A percentile compares a stretch with the other conserved stretches of the same genome.
phyloP scores from a whole-genome alignment of 2,113 vertebrate species.

The Typhlomys cinereus region DNA sequence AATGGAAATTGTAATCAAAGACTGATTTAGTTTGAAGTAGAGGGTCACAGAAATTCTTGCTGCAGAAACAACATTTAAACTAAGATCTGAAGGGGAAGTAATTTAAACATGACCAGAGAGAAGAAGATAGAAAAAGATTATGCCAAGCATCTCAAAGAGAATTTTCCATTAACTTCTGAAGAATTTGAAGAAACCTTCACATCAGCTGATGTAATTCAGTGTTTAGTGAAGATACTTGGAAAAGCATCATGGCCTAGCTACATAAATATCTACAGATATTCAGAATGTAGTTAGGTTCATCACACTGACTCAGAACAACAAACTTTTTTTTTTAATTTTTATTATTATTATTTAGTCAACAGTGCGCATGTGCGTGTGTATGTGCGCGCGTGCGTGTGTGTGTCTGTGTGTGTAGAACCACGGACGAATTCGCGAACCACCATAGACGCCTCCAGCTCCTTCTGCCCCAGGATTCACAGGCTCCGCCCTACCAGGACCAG shows the following conservation, averaged over 20 bases:
- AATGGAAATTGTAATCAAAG: conserved; percentile 34
- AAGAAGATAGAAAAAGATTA: neutral
- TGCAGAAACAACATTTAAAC: neutral
- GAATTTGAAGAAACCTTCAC: neutral
- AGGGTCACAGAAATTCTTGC: neutral
- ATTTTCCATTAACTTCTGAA: neutral
- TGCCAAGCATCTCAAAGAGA: neutral
- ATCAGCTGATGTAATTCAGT: neutral
- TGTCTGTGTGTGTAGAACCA: too few species aligned
- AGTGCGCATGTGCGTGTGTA: too few species aligned
- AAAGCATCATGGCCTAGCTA: neutral
- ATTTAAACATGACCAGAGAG: neutral
- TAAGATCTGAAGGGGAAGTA: neutral
- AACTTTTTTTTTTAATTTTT: neutral
- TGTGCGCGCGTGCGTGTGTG: too few species aligned
- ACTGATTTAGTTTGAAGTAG: neutral
- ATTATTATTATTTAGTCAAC: too few species aligned
- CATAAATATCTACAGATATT: neutral
- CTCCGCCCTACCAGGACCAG: too few species aligned
- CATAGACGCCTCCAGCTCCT: too few species aligned
- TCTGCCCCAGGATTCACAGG: too few species aligned
- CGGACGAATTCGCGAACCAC: too few species aligned
- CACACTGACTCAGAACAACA: neutral
- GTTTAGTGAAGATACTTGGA: neutral
- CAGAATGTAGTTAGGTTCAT: neutral